phyloP scores from a whole-genome alignment of 2,797 vertebrate species.

The Tadarida brasiliensis region DNA sequence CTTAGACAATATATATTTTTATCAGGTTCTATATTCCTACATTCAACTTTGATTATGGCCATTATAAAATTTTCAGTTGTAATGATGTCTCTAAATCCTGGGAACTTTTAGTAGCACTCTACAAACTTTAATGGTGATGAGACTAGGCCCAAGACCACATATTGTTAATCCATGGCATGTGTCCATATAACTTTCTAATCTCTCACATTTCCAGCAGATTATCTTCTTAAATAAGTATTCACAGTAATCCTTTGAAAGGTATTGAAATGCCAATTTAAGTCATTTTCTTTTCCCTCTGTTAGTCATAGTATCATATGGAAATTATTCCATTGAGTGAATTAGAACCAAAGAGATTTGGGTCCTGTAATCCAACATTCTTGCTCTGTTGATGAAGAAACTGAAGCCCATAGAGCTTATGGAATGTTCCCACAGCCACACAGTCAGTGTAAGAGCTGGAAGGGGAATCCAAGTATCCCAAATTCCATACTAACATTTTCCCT shows the following conservation, averaged over 20 bases:
- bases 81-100: not conserved
- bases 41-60: not conserved
- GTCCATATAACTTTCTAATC: not conserved
- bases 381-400: constrained; percentile 12
- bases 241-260: constrained; percentile 26
- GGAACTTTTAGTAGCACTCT: not conserved
- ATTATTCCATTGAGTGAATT: constrained; percentile 35
- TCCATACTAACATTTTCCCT: not conserved
- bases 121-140: not conserved
- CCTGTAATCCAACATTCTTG: not conserved
- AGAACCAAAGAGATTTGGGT: not conserved
- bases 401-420: not conserved
- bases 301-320: constrained; percentile 31
- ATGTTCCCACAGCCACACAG: not conserved
- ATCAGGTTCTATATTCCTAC: not conserved
- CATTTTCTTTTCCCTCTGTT: not conserved
- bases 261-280: not conserved
- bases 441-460: not conserved
- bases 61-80: constrained; percentile 2
- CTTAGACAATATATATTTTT: not conserved
- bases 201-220: constrained; percentile 42
- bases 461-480: not conserved
- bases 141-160: not conserved
- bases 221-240: constrained; percentile 48
- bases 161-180: not conserved